Evolutionary conservation across 2,113 vertebrate species (phyloP).

Genomic region (Eonycteris spelaea): DNA sequence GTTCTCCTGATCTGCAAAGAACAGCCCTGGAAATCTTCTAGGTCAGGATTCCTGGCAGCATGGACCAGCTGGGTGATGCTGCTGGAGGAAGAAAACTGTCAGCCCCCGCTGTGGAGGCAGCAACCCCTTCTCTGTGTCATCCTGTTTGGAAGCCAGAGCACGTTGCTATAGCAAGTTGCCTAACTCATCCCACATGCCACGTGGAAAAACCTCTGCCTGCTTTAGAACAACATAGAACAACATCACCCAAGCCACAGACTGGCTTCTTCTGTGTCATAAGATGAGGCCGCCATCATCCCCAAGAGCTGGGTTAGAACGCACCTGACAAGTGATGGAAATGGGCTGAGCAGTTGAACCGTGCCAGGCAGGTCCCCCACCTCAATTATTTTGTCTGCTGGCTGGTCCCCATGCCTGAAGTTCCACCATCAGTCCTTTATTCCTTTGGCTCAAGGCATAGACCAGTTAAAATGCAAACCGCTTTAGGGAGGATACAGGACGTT

Average conservation of each 20-base stretch:
- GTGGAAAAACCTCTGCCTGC: slow-evolving; percentile 41
- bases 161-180: slow-evolving; percentile 53
- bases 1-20: not conserved
- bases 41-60: slow-evolving; percentile 2
- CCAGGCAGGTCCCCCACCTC: not conserved
- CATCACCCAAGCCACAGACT: not conserved
- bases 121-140: slow-evolving; percentile 39
- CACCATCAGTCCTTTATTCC: not conserved
- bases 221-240: not conserved
- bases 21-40: not conserved
- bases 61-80: not conserved
- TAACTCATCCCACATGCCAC: slow-evolving; percentile 24
- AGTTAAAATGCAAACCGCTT: not conserved
- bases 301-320: not conserved
- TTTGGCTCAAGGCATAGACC: not conserved
- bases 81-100: not conserved
- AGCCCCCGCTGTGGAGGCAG: not conserved
- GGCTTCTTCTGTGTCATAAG: not conserved
- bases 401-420: not conserved
- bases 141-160: slow-evolving; percentile 46
- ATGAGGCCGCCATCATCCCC: not conserved
- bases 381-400: not conserved
- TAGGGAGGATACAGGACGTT: not conserved
- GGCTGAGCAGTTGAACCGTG: not conserved
- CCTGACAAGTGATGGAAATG: not conserved